Conservation (phyloP, 2,888 invertebrate genomes). For the Aphelenchoides bicaudatus region DNA sequence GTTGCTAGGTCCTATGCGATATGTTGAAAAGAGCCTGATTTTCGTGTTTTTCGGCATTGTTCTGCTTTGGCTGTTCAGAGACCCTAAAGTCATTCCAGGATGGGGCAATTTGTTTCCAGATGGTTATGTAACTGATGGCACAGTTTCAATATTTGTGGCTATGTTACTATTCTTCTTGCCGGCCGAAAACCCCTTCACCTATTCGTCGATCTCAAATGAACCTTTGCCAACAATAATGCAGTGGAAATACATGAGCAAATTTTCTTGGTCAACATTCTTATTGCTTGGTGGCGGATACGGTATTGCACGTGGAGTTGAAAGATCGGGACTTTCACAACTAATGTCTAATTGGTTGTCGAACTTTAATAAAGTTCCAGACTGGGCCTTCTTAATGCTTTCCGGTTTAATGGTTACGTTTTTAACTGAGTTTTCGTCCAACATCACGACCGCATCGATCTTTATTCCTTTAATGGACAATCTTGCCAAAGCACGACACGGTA, state of each 20-base stretch:
- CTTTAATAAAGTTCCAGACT: conserved; percentile 18
- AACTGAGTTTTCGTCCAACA: conserved; percentile 42
- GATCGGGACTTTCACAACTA: conserved; percentile 32
- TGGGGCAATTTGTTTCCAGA: conserved; percentile 58
- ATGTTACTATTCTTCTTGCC: conserved; percentile 43
- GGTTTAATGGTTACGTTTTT: conserved; percentile 35
- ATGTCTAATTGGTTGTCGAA: not conserved
- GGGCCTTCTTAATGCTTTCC: not conserved
- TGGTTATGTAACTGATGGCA: conserved; percentile 50
- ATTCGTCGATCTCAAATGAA: not conserved
- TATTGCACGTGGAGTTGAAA: conserved; percentile 38
- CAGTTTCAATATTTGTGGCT: conserved; percentile 37
- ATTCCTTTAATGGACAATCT: conserved; percentile 39
- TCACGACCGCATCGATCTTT: conserved; percentile 44
- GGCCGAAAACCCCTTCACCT: conserved; percentile 37
- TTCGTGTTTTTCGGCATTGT: conserved; percentile 34
- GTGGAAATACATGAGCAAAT: conserved; percentile 42
- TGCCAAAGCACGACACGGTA: conserved; percentile 9
- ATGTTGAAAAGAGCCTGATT: conserved; percentile 35
- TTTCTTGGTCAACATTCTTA: conserved; percentile 44
- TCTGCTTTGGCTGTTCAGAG: conserved; percentile 54
- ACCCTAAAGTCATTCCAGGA: conserved; percentile 60
- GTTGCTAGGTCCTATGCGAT: conserved; percentile 37
- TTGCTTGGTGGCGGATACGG: conserved; percentile 50
- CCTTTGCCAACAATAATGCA: conserved; percentile 32